Base-by-base conservation (phyloP, 2,797 vertebrate species). In the Mallotus villosus region DNA sequence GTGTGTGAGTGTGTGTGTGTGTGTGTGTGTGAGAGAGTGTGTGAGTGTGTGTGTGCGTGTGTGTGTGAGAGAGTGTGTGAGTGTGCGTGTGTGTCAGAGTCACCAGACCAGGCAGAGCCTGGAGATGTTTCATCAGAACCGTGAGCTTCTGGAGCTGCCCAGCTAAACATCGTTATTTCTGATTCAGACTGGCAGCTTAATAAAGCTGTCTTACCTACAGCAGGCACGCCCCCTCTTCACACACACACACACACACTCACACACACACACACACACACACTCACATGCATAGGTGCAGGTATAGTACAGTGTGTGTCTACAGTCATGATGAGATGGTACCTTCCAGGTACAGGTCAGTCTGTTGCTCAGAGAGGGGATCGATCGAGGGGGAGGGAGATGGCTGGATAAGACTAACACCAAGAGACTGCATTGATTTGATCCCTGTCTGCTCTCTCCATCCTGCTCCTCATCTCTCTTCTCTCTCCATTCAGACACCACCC, bases 401-500 rank as follows among this genome's bases (percentile, higher is more conserved):
- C 60, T 32, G 60, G 60, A 62, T 62, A 29, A 62, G 27, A 62
- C 25, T 32, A 19, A 55, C 7, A 55, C 17, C 51, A 55, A 3
- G 19, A 55, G 51, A 55, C 5, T 53, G 17, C 16, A 55, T 55
- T n/a, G 51, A 55, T 55, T 29, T 62, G 24, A 17, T 27, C 60
- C 27, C 25, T 62, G 11, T 32, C 60, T 62, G 7, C 16, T 73
- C 64, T 67, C 68, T 73, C 2, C 19, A 4, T n/a, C 19, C 1
- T 19, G n/a, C 17, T 55, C 51, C 6, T n/a, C 19, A 17, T 37
- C 65, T 57, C 63, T 24, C 66, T 60, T 63, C 64, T 8, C 58
- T 57, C 58, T 68, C 32, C 63, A 65, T 62, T 58, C 12, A 51
- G 60, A 27, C 17, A 55, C 70, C 29, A 12, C n/a, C 6, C 8